Evolutionary conservation across 2,113 vertebrate genomes (phyloP), one percentile per base, ranked within the genome.

Genomic region (Rostratula benghalensis): DNA sequence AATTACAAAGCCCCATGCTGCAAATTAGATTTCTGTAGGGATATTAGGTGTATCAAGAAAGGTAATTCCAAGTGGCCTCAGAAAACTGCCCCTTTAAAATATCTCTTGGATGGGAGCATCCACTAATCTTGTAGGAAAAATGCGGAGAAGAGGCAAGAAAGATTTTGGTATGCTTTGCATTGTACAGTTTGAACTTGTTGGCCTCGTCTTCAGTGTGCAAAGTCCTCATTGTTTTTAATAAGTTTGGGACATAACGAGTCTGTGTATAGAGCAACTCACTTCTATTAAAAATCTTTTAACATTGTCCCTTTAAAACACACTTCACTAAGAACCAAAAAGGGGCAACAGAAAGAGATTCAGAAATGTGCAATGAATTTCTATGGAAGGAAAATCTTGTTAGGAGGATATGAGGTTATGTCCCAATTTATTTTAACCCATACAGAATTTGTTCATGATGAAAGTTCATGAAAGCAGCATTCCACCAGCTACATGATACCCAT

Each of bases 1-100:
- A 97, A 97, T 97, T 97, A 95, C 92, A 96, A 96, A 97, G 60
- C 84, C 50, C 70, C 51, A 61, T 95, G 78, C 94, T 95, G 87
- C 79, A 97, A 96, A 97, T 97, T 95, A 95, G 79, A 85, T 97
- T 93, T 95, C 94, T 94, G 94, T 92, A 78, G 88, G 73, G 79
- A 90, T 92, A 94, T 91, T 70, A 87, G 83, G 92, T 93, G 85
- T 95, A 94, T 95, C 89, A 94, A 95, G 83, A 96, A 90, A 53
- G 22, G 45, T 67, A 94, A 54, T 90, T 97, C 59, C 89, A 87
- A 93, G 61, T 50, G 48, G 78, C 63, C 91, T 93, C 87, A 75
- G 83, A 95, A 96, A 94, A 11, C 35, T 60, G 14, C 37, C 89
- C 67, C 63, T 89, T 87, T 70, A 0, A 87, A 94, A 80, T 57